Evolutionary conservation across 2,113 vertebrate genomes (phyloP), one percentile per base, ranked within the genome.

Genomic region (Geococcyx californianus): DNA sequence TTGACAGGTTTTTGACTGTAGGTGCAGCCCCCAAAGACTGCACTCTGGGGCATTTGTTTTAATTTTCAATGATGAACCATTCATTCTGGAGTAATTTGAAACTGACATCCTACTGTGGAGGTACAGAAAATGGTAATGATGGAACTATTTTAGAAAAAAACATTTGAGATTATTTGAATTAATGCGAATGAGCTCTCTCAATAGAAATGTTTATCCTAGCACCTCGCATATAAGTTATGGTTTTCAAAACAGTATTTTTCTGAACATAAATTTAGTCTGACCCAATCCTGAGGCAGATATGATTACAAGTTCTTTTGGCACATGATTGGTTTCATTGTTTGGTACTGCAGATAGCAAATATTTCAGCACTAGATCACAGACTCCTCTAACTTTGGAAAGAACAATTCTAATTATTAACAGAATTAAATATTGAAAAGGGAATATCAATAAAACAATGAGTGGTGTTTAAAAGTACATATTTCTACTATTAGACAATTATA

Each of bases 21-120:
- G 2, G 3, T 58, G 34, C 25, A 49, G 14, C 7, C 13, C 10
- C 11, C 7, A 5, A 58, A 87, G 16, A 29, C 19, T 70, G 8
- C 8, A 79, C 8, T 84, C 42, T 75, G 40, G 15, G 9, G 6
- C 13, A 89, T 44, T 75, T 84, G 7, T 67, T 80, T 52, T 38
- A 38, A 23, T 67, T n/a, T 63, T 63, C 19, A 42, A 73, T 16
- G 25, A 47, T 54, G 10, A 1, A 2, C 6, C 0, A 0, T 44
- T 77, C 13, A 72, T 23, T 15, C 26, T 54, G 10, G 20, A 84
- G 44, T 60, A 40, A 36, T 66, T 70, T 83, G 67, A 56, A 86
- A 51, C 3, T 9, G 82, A 7, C 8, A 31, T 55, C 20, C 15
- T 72, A 34, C 26, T 47, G 14, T 4, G 10, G 36, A 79, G 13